Evolutionary conservation across 2,888 invertebrate species (phyloP).

Genomic region (Chirona hameri): DNA sequence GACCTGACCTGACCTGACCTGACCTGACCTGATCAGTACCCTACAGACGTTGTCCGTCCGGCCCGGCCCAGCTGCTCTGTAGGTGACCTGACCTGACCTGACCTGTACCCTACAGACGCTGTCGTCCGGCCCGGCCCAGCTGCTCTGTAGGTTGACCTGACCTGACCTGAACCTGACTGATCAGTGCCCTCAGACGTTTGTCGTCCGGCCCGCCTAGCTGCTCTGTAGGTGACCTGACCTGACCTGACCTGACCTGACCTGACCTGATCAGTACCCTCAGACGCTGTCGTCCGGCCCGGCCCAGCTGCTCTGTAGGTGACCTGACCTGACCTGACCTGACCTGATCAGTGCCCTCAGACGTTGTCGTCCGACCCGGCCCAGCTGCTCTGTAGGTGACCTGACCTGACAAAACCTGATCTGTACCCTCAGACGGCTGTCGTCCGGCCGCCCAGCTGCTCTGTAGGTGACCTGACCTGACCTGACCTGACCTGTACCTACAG

Average conservation of each 20-base stretch:
- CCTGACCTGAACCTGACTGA: not conserved
- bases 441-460: not conserved
- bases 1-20: too few species aligned
- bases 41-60: too few species aligned
- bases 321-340: not conserved
- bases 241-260: not conserved
- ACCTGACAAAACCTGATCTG: not conserved
- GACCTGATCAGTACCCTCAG: not conserved
- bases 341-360: not conserved
- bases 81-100: too few species aligned
- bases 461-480: too few species aligned
- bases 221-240: not conserved
- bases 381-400: too few species aligned
- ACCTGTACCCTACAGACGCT: too few species aligned
- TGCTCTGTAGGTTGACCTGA: too few species aligned
- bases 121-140: too few species aligned
- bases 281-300: not conserved
- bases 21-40: too few species aligned
- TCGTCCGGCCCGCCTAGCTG: not conserved
- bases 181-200: too few species aligned
- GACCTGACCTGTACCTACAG: not conserved
- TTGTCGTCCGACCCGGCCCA: not conserved
- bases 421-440: not conserved
- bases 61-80: too few species aligned
- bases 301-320: not conserved